Base-by-base conservation (phyloP, 2,888 invertebrate genomes). In the Phoenoteleia sp. region DNA sequence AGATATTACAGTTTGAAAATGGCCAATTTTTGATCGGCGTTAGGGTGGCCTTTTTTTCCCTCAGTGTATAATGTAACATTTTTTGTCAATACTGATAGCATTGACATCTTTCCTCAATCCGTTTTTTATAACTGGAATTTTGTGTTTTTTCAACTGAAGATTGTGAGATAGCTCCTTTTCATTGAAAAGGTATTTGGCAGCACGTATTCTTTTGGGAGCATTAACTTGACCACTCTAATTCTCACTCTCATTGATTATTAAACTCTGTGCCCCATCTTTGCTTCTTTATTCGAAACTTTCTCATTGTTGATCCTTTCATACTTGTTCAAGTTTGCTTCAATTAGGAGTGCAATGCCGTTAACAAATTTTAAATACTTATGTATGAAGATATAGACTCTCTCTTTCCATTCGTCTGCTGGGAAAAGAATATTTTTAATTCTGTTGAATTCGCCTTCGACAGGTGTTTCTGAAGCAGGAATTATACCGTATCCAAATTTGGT, bases 371-470 rank as follows among this genome's bases (percentile, higher is more conserved):
- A 15, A 45, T 71, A 79, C 42, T 79, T 60, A 21, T 71, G 71
- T n/a, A 81, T 33, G 9, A 74, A 74, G 0, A 47, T 17, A 27
- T 81, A 66, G 17, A 72, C 45, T 25, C 72, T 27, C 42, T 13
- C 33, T 71, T 71, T 64, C 67, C 29, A n/a, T 1, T 67, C 67
- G 1, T 49, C 15, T 2, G 2, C 29, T 9, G 58, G 47, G 13
- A 69, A 69, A 39, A 21, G 42, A 9, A 62, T 21, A 2, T 27
- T 75, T 58, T 75, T 71, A 5, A 76, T 54, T 56, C 49, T 76
- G 15, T 76, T 82, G 25, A 62, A 52, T 33, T 81, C 67, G 0
- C 74, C 67, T 29, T 81, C 81, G 0, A 81, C 81, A 0, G 67
- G 0, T 4, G 81, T 74, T 29, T 74, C 75, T 0, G 81, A 74